Percentiles rank a stretch among this genome's conserved stretches.
Conservation (phyloP, 2,113 vertebrate species). For the Callionymus lyra region DNA sequence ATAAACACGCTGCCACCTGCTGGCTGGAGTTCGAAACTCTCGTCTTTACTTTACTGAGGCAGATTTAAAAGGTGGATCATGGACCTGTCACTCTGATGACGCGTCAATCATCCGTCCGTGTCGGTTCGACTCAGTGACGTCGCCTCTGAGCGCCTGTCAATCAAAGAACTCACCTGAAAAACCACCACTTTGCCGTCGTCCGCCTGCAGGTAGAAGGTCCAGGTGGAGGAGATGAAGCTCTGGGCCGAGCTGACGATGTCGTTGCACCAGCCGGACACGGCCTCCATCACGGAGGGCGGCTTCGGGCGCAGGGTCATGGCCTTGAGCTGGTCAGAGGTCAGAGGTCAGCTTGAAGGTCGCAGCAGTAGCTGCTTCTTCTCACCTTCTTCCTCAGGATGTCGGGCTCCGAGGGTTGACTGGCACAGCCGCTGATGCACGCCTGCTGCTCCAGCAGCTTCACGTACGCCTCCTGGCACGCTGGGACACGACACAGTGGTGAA, state of each 20-base stretch:
- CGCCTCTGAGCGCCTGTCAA: background rate
- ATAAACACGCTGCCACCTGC: too few relatives aligned
- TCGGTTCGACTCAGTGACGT: too few relatives aligned
- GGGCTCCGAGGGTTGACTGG: constrained; percentile 74
- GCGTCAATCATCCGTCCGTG: too few relatives aligned
- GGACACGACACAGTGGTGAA: too few relatives aligned
- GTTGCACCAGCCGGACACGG: constrained; percentile 86
- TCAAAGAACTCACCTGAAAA: constrained; percentile 78
- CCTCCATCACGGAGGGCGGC: constrained; percentile 72
- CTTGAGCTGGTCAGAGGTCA: constrained; percentile 15
- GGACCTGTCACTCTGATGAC: too few relatives aligned
- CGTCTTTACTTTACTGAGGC: too few relatives aligned
- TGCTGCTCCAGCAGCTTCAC: constrained; percentile 74
- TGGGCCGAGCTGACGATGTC: constrained; percentile 92
- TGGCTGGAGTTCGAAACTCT: too few relatives aligned
- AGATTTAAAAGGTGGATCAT: too few relatives aligned
- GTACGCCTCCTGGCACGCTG: constrained; percentile 93
- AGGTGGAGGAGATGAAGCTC: constrained; percentile 94
- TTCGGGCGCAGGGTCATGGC: constrained; percentile 66
- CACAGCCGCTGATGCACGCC: constrained; percentile 81
- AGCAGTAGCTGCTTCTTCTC: constrained; percentile 11
- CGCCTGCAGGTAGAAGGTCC: constrained; percentile 95
- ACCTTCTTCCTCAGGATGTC: constrained; percentile 82
- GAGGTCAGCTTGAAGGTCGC: too few relatives aligned
- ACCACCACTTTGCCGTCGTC: constrained; percentile 91